A percentile compares a stretch with the other conserved stretches of the same genome.
These are phyloP conservation scores for Pseudocheirus occidentalis DNA, from an alignment of 2,797 vertebrate genomes.

Conservation along the genomic window DNA sequence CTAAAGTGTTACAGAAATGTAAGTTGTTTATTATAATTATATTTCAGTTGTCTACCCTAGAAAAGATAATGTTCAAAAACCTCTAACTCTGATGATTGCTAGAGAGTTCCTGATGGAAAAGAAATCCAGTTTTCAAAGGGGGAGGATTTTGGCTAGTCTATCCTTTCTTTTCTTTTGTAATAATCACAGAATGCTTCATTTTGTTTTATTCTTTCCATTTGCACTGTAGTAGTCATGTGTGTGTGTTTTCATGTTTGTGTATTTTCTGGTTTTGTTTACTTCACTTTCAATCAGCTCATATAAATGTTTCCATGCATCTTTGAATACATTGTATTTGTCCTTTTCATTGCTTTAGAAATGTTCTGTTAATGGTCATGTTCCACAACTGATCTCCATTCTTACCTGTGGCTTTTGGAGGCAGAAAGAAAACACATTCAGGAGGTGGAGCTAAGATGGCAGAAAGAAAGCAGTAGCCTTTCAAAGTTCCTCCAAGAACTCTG, in stretches of 20 bases:
- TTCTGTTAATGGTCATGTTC: neutral
- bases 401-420: neutral
- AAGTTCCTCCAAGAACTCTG: too few relatives aligned
- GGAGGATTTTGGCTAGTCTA: neutral
- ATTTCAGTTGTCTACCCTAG: neutral
- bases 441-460: too few relatives aligned
- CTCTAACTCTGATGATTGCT: neutral
- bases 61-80: neutral
- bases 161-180: neutral
- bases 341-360: neutral
- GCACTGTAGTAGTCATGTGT: neutral
- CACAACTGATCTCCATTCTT: neutral
- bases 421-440: neutral
- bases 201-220: neutral
- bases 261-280: neutral
- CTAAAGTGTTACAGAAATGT: neutral
- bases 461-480: too few relatives aligned
- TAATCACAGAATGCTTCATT: neutral
- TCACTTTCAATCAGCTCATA: neutral
- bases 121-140: neutral
- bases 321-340: neutral
- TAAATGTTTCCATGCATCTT: neutral
- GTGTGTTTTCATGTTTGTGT: neutral
- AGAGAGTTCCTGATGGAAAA: neutral
- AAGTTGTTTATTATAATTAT: neutral